Base-by-base conservation (phyloP, 2,888 invertebrate species). In the Cephonodes hylas region DNA sequence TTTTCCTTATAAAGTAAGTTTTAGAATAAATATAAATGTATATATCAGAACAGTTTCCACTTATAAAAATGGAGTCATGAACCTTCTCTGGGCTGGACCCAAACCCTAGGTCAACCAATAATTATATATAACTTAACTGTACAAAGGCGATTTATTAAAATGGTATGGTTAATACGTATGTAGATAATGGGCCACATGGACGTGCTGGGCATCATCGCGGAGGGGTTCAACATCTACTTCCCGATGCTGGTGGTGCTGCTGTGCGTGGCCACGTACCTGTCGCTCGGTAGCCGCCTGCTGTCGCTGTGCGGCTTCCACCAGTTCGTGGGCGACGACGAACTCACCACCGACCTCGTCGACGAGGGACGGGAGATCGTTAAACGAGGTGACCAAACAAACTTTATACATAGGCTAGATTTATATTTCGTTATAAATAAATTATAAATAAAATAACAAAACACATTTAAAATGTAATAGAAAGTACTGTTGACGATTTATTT, bases 171-270 rank as follows among this genome's bases (percentile, higher is more conserved):
- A n/a, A n/a, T 45, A 45, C 31, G 1, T 13, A 2, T 6, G 2
- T 38, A 96, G 96, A 96, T 99, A 73, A 99, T 99, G 99, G 99
- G 99, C 0, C 99, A 99, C 84, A 98, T 99, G 98, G 99, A 99
- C 86, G 98, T 99, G 0, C 96, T 99, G 61, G 96, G 97, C 27
- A 97, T 99, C 65, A 97, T 99, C 70, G 97, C 99, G 0, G 97
- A 99, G 84, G 99, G 99, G 7, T 99, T 99, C 93, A 99, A 99
- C 90, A 96, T 99, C 61, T 99, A 99, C 91, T 99, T 99, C 87
- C 99, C 99, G 0, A 99, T 99, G 95, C 95, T 97, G 64, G 99
- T 99, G 83, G 94, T 99, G 63, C 58, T 93, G 45, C 95, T 99
- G 72, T 99, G 99, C 80, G 88, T 97, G 62, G 97, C 98, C 62